A percentile compares a stretch with the other conserved stretches of the same genome.
These are phyloP conservation scores for Parasteatoda tepidariorum DNA, from an alignment of 1,140 invertebrate genomes.

Conservation along the genomic window DNA sequence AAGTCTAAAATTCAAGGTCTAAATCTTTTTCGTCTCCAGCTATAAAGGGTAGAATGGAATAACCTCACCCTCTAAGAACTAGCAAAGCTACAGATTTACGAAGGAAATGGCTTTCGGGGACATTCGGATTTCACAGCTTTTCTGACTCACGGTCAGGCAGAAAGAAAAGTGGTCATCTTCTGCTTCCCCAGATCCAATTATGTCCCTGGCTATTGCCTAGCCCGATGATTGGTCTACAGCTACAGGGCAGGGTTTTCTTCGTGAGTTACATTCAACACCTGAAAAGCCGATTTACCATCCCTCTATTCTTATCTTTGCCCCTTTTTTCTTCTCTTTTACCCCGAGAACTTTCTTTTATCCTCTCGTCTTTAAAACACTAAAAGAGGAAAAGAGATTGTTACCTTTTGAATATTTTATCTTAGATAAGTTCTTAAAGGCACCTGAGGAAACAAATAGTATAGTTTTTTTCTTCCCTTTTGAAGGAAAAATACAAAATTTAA, in stretches of 20 bases:
- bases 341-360: neutral
- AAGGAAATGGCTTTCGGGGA: constrained; percentile 18
- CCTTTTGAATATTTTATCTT: neutral
- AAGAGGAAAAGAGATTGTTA: neutral
- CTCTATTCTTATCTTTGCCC: neutral
- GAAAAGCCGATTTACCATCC: constrained; percentile 43
- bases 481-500: no score
- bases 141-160: constrained; percentile 22
- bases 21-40: no score
- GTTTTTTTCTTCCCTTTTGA: no score
- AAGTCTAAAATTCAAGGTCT: no score
- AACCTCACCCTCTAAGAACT: constrained; percentile 6
- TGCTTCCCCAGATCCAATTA: constrained; percentile 39
- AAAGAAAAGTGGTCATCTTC: constrained; percentile 29
- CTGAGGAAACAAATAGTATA: no score
- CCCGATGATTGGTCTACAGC: constrained; percentile 37
- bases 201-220: constrained; percentile 15
- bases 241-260: constrained; percentile 11
- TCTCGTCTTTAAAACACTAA: neutral
- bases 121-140: constrained; percentile 9
- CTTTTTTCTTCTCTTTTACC: neutral
- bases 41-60: neutral
- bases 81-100: constrained; percentile 31
- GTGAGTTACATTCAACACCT: constrained; percentile 50
- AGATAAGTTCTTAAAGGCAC: no score